A percentile compares a stretch with the other conserved stretches of the same genome.
phyloP scores from a whole-genome alignment of 1,140 invertebrate genomes.

The Latrodectus geometricus region DNA sequence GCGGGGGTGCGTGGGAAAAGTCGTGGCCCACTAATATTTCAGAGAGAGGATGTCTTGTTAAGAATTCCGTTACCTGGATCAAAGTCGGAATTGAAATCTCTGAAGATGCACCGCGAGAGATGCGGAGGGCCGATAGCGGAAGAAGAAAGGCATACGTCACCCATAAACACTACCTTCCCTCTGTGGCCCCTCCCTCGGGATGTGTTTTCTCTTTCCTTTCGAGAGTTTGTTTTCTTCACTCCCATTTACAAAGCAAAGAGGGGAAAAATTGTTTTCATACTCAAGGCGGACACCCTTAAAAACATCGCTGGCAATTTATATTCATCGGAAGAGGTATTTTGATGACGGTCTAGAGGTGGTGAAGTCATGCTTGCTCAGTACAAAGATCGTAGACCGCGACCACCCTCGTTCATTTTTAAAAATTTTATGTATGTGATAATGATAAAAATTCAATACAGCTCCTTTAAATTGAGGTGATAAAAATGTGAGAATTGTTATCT shows the following conservation, averaged over 20 bases:
- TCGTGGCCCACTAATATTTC: conserved; percentile 39
- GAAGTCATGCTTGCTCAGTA: too few relatives aligned
- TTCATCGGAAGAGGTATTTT: background rate
- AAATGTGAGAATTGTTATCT: too few relatives aligned
- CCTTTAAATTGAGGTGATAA: too few relatives aligned
- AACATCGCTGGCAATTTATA: background rate
- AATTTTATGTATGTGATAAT: too few relatives aligned
- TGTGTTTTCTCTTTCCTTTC: conserved; percentile 32
- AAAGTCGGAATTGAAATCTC: conserved; percentile 15
- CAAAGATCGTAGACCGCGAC: too few relatives aligned
- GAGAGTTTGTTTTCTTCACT: background rate
- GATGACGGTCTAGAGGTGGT: background rate
- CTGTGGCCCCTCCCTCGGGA: background rate
- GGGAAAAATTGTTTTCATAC: conserved; percentile 10
- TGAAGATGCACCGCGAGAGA: background rate
- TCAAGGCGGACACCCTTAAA: background rate
- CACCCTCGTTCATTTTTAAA: too few relatives aligned
- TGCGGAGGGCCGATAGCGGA: background rate
- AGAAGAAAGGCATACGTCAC: conserved; percentile 28
- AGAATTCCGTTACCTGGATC: conserved; percentile 20
- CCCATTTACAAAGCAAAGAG: background rate
- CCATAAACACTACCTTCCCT: conserved; percentile 23
- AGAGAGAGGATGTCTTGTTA: conserved; percentile 39
- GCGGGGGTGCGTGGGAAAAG: conserved; percentile 54
- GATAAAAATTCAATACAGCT: too few relatives aligned